phyloP scores from a whole-genome alignment of 2,888 invertebrate species.

The Bugulina stolonifera region DNA sequence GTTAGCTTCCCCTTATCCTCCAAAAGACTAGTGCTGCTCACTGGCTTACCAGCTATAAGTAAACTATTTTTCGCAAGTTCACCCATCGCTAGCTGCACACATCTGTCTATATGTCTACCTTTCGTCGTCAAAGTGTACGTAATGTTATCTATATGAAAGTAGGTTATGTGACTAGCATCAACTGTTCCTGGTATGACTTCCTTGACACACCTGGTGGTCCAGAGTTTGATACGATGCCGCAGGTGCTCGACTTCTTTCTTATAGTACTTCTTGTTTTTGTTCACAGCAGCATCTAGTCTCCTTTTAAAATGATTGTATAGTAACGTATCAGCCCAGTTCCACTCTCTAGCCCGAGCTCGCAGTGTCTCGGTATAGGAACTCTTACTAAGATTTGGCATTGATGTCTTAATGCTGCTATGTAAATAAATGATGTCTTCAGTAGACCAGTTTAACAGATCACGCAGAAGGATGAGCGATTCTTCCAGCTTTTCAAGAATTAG shows the following conservation, averaged over 20 bases:
- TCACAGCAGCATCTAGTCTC: neutral
- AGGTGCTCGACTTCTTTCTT: neutral
- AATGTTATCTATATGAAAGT: neutral
- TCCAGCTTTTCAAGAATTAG: neutral
- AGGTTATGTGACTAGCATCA: neutral
- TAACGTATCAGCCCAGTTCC: conserved; percentile 9
- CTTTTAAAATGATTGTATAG: conserved; percentile 6
- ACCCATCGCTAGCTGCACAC: neutral
- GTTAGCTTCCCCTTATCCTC: neutral
- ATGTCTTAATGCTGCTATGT: neutral
- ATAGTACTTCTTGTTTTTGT: neutral
- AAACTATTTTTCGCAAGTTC: neutral
- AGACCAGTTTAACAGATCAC: conserved; percentile 2
- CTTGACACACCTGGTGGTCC: conserved; percentile 1
- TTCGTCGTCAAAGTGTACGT: neutral
- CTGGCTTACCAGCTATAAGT: neutral
- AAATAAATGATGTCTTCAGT: conserved; percentile 12
- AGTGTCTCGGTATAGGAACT: neutral
- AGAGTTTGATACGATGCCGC: neutral
- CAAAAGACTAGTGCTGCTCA: neutral
- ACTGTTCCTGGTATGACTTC: neutral
- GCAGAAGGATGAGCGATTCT: conserved; percentile 3
- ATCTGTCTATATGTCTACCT: neutral
- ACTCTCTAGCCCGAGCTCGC: neutral
- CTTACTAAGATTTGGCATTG: neutral